A percentile compares a stretch with the other conserved stretches of the same genome.
Evolutionary conservation across 2,888 invertebrate species (phyloP).

Genomic region (Priocnemis perturbator): DNA sequence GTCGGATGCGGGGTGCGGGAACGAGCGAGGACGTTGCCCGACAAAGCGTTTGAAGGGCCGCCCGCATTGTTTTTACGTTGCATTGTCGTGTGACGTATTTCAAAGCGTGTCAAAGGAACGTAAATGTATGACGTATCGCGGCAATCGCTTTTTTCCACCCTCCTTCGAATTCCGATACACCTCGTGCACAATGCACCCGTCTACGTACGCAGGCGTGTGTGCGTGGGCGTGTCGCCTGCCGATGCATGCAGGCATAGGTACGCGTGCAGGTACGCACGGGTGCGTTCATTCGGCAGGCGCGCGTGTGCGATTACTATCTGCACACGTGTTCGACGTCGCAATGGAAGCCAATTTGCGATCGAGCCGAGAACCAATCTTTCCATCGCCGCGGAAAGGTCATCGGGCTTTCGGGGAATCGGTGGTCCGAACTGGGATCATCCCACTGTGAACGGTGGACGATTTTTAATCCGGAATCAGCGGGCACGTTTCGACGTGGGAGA

Average conservation of each 20-base stretch:
- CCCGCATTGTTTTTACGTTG: slow-evolving; percentile 61
- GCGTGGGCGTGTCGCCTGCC: not conserved
- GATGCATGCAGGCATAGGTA: no score
- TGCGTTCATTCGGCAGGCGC: not conserved
- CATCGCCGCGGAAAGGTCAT: not conserved
- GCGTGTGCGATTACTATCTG: not conserved
- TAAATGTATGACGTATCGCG: slow-evolving; percentile 53
- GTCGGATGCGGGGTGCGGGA: not conserved
- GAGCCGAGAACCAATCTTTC: slow-evolving; percentile 11
- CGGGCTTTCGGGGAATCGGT: no score
- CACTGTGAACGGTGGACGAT: no score
- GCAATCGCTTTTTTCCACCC: slow-evolving; percentile 41
- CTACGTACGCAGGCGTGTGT: not conserved
- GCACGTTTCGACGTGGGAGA: no score
- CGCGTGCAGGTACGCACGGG: not conserved
- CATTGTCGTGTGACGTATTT: slow-evolving; percentile 57
- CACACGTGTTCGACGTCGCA: not conserved
- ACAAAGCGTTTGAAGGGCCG: slow-evolving; percentile 61
- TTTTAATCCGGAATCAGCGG: no score
- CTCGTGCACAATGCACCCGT: slow-evolving; percentile 12
- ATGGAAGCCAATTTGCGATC: slow-evolving; percentile 6
- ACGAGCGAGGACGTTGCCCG: slow-evolving; percentile 20
- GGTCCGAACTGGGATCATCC: no score
- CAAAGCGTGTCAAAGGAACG: slow-evolving; percentile 62
- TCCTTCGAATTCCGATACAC: slow-evolving; percentile 43